A percentile compares a stretch with the other conserved stretches of the same genome.
These are phyloP conservation scores for Actinostola sp. DNA, from an alignment of 92 coral and sea anemone genomes.

Conservation along the genomic window DNA sequence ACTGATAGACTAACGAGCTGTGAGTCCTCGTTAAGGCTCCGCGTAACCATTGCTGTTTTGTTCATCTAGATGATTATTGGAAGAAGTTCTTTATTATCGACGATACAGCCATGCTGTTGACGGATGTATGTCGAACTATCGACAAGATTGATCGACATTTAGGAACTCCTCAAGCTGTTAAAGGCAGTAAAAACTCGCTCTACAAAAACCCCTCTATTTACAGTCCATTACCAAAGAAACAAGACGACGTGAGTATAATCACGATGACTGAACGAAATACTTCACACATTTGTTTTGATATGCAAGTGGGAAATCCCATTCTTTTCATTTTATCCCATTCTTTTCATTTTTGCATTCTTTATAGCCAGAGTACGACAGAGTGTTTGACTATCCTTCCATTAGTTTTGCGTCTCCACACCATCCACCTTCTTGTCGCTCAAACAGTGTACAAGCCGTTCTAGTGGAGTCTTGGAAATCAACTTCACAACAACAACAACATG, in stretches of 20 bases:
- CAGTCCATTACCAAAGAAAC: conserved; percentile 55
- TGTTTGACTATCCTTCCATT: conserved; percentile 28
- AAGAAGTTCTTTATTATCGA: conserved; percentile 86
- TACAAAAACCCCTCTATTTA: conserved; percentile 42
- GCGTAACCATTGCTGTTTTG: not conserved
- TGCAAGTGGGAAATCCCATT: too few relatives aligned
- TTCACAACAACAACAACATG: conserved; percentile 32
- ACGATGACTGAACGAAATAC: not conserved
- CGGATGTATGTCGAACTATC: conserved; percentile 90
- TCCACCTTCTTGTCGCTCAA: conserved; percentile 26
- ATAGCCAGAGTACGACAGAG: conserved; percentile 41
- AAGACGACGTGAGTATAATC: conserved; percentile 51
- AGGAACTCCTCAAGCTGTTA: conserved; percentile 38
- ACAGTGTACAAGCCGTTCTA: conserved; percentile 52
- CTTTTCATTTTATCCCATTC: not conserved
- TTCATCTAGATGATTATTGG: conserved; percentile 86
- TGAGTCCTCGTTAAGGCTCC: not conserved
- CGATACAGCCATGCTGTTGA: conserved; percentile 96
- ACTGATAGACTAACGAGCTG: not conserved
- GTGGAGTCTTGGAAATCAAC: conserved; percentile 57
- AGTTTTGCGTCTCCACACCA: conserved; percentile 29
- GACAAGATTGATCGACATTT: conserved; percentile 69
- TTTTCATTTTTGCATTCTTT: not conserved
- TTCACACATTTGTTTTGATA: too few relatives aligned
- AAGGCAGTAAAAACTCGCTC: conserved; percentile 61